Conservation (phyloP, 2,888 invertebrate species). For the Cryptocheilus praepositus region DNA sequence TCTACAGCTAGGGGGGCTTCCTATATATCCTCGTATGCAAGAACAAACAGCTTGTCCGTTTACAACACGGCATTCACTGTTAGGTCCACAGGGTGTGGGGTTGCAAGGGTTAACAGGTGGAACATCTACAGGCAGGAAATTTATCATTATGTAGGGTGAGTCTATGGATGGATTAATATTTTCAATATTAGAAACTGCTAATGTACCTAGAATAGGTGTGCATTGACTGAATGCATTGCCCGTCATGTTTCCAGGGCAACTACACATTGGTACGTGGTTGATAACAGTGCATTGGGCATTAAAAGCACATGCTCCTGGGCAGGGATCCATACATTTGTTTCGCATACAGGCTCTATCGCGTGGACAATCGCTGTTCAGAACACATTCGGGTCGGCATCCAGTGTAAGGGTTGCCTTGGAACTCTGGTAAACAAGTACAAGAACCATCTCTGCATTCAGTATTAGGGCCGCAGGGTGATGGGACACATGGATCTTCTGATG, state of each 20-base stretch:
- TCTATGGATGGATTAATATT: background rate
- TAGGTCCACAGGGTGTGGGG: constrained; percentile 80
- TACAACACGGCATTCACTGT: constrained; percentile 74
- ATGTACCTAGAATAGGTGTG: constrained; percentile 72
- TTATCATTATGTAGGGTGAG: constrained; percentile 17
- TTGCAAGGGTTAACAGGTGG: constrained; percentile 58
- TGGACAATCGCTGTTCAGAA: constrained; percentile 80
- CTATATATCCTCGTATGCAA: constrained; percentile 86
- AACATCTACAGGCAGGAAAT: background rate
- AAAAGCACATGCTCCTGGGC: constrained; percentile 81
- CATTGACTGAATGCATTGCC: constrained; percentile 84
- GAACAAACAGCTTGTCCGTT: constrained; percentile 78
- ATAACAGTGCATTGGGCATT: constrained; percentile 83
- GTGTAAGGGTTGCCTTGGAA: constrained; percentile 79
- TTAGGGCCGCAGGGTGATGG: constrained; percentile 88
- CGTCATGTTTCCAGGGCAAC: constrained; percentile 80
- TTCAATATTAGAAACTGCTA: background rate
- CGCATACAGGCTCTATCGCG: constrained; percentile 81
- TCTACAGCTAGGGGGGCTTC: constrained; percentile 86
- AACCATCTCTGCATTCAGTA: constrained; percentile 77
- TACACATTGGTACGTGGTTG: constrained; percentile 85
- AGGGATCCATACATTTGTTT: constrained; percentile 82
- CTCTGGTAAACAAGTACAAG: constrained; percentile 76
- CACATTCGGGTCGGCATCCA: constrained; percentile 84
- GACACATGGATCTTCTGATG: constrained; percentile 81